Percentiles rank a stretch among this genome's conserved stretches.
Conservation (phyloP, 1,140 invertebrate species). For the Cydia amplana region DNA sequence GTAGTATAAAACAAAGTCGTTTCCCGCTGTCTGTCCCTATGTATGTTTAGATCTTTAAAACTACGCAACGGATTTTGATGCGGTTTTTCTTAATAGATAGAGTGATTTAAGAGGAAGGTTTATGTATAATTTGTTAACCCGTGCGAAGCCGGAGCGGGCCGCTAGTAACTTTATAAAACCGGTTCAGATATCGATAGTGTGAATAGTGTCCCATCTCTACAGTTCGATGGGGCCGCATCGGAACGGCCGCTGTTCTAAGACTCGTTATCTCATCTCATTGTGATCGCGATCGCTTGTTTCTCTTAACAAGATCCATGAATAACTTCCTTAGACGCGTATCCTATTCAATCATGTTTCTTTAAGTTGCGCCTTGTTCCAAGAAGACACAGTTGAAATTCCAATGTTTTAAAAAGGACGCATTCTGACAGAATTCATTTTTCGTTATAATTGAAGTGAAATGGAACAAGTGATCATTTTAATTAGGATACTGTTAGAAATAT, state of each 20-base stretch:
- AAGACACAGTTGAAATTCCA: not conserved
- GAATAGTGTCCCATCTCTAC: not conserved
- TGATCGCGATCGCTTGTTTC: conserved; percentile 26
- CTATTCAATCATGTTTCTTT: not conserved
- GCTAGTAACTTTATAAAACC: too few relatives aligned
- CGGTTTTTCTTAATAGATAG: too few relatives aligned
- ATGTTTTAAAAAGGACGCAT: not conserved
- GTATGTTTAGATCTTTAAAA: too few relatives aligned
- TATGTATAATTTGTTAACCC: too few relatives aligned
- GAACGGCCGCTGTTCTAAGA: conserved; percentile 7
- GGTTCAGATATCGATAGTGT: not conserved
- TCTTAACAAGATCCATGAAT: conserved; percentile 40
- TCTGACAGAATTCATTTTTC: not conserved
- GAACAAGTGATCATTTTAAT: conserved; percentile 8
- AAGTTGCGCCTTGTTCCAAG: not conserved
- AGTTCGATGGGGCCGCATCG: conserved; percentile 10
- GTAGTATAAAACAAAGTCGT: too few relatives aligned
- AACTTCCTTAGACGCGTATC: conserved; percentile 35
- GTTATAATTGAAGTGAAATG: conserved; percentile 1
- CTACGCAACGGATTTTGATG: too few relatives aligned
- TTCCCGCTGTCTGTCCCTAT: too few relatives aligned
- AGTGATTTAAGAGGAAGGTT: too few relatives aligned
- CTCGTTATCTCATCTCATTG: conserved; percentile 30
- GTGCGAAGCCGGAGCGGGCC: too few relatives aligned
- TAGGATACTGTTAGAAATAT: too few relatives aligned